Evolutionary conservation across 2,113 vertebrate species (phyloP).

Genomic region (Oenanthe oenanthe): DNA sequence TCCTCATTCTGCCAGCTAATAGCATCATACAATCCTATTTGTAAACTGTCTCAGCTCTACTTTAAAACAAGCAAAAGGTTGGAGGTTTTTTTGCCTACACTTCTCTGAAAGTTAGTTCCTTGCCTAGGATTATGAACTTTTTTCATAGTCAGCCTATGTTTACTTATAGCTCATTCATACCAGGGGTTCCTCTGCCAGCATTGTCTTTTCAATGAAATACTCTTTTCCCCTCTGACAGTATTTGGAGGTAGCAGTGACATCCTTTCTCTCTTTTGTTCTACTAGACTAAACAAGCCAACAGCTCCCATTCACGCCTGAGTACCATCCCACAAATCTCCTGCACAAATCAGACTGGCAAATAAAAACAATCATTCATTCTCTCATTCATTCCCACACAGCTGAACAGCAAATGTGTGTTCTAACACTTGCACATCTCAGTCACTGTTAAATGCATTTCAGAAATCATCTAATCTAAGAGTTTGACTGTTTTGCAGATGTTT

Average conservation of each 20-base stretch:
- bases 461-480: neutral
- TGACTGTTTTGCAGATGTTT: neutral
- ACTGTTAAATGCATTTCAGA: neutral
- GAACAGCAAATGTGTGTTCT: neutral
- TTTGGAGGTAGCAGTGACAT: neutral
- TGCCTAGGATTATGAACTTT: neutral
- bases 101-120: neutral
- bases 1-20: neutral
- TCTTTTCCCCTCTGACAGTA: neutral
- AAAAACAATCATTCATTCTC: neutral
- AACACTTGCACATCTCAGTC: neutral
- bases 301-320: neutral
- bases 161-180: neutral
- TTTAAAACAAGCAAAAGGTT: neutral
- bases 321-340: neutral
- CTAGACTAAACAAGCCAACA: constrained; percentile 39
- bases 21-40: neutral
- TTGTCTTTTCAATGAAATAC: neutral
- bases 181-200: neutral
- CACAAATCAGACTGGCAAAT: neutral
- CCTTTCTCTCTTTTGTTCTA: constrained; percentile 16
- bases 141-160: neutral
- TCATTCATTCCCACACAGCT: neutral
- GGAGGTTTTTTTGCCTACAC: neutral
- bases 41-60: neutral